Evolutionary conservation across 2,797 vertebrate species (phyloP), one percentile per base, ranked within the genome.

Genomic region (Lacerta agilis): DNA sequence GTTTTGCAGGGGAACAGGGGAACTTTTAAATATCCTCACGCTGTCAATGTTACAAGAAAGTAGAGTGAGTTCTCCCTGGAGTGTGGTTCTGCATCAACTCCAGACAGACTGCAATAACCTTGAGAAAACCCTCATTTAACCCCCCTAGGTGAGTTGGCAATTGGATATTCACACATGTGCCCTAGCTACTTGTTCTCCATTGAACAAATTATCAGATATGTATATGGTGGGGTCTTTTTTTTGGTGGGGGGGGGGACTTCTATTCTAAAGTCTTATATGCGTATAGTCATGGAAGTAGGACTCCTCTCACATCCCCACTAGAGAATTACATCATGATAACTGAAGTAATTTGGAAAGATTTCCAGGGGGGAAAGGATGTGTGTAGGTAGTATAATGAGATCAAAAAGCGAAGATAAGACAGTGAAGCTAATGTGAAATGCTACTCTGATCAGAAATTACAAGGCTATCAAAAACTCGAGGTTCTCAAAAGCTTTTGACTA

Each of bases 281-380:
- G 75, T 84, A 72, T 84, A 72, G 67, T 41, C n/a, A 36, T 18
- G 29, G 66, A 85, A 67, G 41, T 41, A 81, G 38, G 29, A 77
- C 61, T 64, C 75, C 55, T 58, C 69, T 81, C 69, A 73, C 15
- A 81, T 67, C 13, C 69, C 81, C 83, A 85, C 82, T 75, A 55
- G 77, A 85, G 77, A 80, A 85, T 89, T 49, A 85, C 38, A 81
- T 80, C 77, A 76, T 76, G 77, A 89, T 85, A 80, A 80, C 83
- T 81, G 83, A 85, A 89, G 43, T 85, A 85, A 89, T 89, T 89
- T 81, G 71, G 78, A 85, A 89, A 41, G 83, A 76, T 89, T 49
- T 85, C 69, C 87, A 85, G 78, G 49, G 71, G 78, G 83, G 73
- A 85, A 80, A 88, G 58, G 49, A 72, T 73, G 41, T n/a, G 58